phyloP scores from a whole-genome alignment of 2,113 vertebrate genomes.

The Chascanopsetta lugubris region DNA sequence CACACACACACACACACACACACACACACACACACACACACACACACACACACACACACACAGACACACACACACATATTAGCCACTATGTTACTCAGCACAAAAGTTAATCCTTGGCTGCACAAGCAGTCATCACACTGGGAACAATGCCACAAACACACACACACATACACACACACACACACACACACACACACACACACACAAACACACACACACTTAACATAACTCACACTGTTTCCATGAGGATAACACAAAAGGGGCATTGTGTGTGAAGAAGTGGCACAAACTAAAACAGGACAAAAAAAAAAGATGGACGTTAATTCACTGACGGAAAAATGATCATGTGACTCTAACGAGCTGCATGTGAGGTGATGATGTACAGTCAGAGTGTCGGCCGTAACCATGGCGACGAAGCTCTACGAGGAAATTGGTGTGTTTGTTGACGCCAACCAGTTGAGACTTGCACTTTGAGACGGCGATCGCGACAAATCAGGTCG shows the following conservation, averaged over 20 bases:
- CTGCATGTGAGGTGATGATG: slow-evolving; percentile 3
- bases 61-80: slow-evolving; percentile 36
- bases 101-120: slow-evolving; percentile 61
- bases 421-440: too few species aligned
- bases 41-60: slow-evolving; percentile 17
- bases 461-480: too few species aligned
- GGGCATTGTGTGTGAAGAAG: slow-evolving; percentile 27
- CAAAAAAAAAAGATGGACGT: slow-evolving; percentile 61
- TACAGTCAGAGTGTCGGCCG: background rate
- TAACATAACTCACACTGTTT: slow-evolving; percentile 36
- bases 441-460: too few species aligned
- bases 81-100: slow-evolving; percentile 63
- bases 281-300: slow-evolving; percentile 30
- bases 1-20: slow-evolving; percentile 16
- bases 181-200: slow-evolving; percentile 17
- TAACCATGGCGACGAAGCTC: too few species aligned
- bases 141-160: slow-evolving; percentile 46
- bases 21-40: slow-evolving; percentile 21
- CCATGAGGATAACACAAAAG: slow-evolving; percentile 43
- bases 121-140: slow-evolving; percentile 45
- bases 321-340: slow-evolving; percentile 32
- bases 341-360: slow-evolving; percentile 37
- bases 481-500: too few species aligned
- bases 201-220: too few species aligned
- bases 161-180: slow-evolving; percentile 21